Conservation (phyloP, 2,113 vertebrate species). For the Tragelaphus strepsiceros region DNA sequence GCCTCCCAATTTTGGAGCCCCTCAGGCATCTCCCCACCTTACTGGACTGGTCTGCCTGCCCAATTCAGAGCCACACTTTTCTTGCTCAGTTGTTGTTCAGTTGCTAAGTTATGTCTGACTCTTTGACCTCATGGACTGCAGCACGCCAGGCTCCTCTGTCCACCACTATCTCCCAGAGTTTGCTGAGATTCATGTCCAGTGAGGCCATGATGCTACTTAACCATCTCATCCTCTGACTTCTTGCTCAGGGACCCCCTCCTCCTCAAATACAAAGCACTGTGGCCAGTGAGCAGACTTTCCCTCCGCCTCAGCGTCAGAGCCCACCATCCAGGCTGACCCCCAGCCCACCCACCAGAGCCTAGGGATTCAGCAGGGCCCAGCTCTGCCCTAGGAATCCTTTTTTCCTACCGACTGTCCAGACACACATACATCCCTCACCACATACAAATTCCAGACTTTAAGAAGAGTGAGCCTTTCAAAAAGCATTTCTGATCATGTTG, state of each 20-base stretch:
- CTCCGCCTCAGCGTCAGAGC: background rate
- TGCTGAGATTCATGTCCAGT: background rate
- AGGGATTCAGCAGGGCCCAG: background rate
- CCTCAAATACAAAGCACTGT: background rate
- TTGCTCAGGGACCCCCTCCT: background rate
- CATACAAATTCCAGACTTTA: background rate
- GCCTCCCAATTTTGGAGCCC: background rate
- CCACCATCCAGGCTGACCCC: background rate
- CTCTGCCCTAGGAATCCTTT: background rate
- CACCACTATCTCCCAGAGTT: background rate
- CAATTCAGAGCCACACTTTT: background rate
- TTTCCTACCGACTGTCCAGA: background rate
- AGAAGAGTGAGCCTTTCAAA: background rate
- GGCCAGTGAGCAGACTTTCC: too few species aligned
- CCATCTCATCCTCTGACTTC: background rate
- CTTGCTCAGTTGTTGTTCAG: background rate
- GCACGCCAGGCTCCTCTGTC: background rate
- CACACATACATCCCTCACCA: background rate
- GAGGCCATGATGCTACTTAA: background rate
- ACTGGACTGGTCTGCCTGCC: background rate
- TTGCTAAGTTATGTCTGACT: too few species aligned
- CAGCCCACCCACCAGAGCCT: rapidly evolving
- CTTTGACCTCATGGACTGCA: background rate
- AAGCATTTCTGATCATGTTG: background rate
- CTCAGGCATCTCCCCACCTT: background rate